Conservation (phyloP, 2,888 invertebrate species). For the Stratiomys singularior region DNA sequence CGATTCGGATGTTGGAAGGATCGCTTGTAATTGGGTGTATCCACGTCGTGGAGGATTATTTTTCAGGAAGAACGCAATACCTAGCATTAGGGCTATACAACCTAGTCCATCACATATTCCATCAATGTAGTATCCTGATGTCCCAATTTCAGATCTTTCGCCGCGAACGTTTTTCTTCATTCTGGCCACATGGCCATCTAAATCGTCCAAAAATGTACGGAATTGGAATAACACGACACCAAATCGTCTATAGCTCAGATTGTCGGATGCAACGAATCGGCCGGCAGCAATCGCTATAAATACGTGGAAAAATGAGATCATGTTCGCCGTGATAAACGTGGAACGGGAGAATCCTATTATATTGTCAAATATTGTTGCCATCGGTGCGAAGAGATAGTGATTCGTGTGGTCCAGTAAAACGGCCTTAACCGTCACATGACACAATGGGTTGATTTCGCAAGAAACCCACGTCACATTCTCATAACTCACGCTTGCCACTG, state of each 20-base stretch:
- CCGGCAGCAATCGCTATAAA: conserved; percentile 79
- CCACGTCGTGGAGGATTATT: conserved; percentile 79
- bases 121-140: conserved; percentile 83
- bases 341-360: conserved; percentile 72
- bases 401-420: conserved; percentile 85
- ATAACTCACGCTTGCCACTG: conserved; percentile 60
- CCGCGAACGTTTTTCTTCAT: conserved; percentile 79
- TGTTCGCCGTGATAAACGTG: conserved; percentile 80
- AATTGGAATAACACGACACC: conserved; percentile 83
- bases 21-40: conserved; percentile 74
- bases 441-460: conserved; percentile 78
- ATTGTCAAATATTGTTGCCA: conserved; percentile 78
- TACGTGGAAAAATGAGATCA: conserved; percentile 84
- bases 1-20: conserved; percentile 67
- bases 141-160: conserved; percentile 83
- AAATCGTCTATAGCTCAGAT: conserved; percentile 75
- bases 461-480: conserved; percentile 72
- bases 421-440: conserved; percentile 85
- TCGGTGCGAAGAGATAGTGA: conserved; percentile 83
- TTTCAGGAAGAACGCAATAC: conserved; percentile 75
- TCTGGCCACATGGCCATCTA: conserved; percentile 88
- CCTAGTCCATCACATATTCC: conserved; percentile 84
- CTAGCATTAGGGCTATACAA: conserved; percentile 76
- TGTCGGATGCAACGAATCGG: conserved; percentile 79
- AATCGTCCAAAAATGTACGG: conserved; percentile 83